Evolutionary conservation across 1,140 invertebrate species (phyloP), one percentile per base, ranked within the genome.

Genomic region (Cyphomyrmex costatus): DNA sequence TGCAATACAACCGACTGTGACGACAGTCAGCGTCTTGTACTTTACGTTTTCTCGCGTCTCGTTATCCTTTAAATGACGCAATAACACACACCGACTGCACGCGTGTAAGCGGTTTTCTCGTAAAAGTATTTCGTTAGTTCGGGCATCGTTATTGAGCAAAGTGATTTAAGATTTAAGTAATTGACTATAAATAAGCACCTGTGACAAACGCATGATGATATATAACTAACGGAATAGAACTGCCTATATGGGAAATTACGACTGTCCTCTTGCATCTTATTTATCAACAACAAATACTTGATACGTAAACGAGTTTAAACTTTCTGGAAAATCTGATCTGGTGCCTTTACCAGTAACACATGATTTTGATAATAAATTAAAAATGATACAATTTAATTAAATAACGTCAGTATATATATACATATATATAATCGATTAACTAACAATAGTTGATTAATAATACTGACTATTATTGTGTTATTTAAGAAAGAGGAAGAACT

Each of bases 111-210:
- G 27, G 46, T 51, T 66, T 33, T 61, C 24, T 66, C 76, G 76
- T 78, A 78, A 65, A 65, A 78, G 42, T 30, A 27, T 66, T 51
- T 79, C 42, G 27, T 66, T 51, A 63, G 30, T 66, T 79, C 42
- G 27, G 42, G 24, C 60, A 6, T 79, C 42, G 42, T 79, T 79
- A 33, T n/a, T n/a, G n/a, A n/a, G n/a, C n/a, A n/a, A n/a, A n/a
- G 42, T 79, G 14, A 66, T 66, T 42, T 79, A 66, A 79, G 76
- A 66, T 66, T 66, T 79, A 79, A 79, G 76, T 66, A 66, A 79
- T 66, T 78, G 60, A 19, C 27, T 14, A 14, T 51, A 65, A 78
- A n/a, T n/a, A n/a, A 65, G n/a, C 6, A 42, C 42, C 42, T n/a
- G 51, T 63, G 76, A 78, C 76, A 78, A 65, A 51, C 60, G 60